Percentiles rank a stretch among this genome's conserved stretches.
phyloP scores from a whole-genome alignment of 2,113 vertebrate species.

The Gallinago undulata region DNA sequence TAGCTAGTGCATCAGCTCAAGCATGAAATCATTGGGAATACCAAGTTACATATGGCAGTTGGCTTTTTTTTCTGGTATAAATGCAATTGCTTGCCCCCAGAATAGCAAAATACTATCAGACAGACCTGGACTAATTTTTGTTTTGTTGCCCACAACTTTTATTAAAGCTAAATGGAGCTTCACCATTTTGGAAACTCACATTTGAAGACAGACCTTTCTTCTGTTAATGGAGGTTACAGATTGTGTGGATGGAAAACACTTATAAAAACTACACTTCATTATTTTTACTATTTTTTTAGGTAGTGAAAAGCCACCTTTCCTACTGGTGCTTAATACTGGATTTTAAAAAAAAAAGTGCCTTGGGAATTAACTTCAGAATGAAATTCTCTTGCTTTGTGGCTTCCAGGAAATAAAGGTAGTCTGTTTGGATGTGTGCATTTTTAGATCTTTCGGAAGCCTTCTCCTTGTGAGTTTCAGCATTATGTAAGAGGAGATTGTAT shows the following conservation, averaged over 20 bases:
- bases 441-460: background rate
- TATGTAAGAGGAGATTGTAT: background rate
- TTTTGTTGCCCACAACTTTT: background rate
- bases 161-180: background rate
- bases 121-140: background rate
- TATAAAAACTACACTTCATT: background rate
- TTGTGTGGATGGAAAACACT: background rate
- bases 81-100: background rate
- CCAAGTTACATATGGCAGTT: background rate
- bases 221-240: background rate
- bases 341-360: background rate
- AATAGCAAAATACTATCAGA: background rate
- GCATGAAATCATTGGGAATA: background rate
- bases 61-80: background rate
- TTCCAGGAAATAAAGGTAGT: background rate
- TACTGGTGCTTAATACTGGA: background rate
- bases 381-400: background rate
- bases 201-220: background rate
- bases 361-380: background rate
- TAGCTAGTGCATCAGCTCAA: background rate
- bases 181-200: background rate
- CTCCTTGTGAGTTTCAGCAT: background rate
- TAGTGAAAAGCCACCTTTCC: background rate
- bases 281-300: background rate
- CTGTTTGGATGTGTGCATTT: background rate